These are phyloP conservation scores for Limnephilus lunatus DNA, from an alignment of 2,888 invertebrate species.

Conservation along the genomic window DNA sequence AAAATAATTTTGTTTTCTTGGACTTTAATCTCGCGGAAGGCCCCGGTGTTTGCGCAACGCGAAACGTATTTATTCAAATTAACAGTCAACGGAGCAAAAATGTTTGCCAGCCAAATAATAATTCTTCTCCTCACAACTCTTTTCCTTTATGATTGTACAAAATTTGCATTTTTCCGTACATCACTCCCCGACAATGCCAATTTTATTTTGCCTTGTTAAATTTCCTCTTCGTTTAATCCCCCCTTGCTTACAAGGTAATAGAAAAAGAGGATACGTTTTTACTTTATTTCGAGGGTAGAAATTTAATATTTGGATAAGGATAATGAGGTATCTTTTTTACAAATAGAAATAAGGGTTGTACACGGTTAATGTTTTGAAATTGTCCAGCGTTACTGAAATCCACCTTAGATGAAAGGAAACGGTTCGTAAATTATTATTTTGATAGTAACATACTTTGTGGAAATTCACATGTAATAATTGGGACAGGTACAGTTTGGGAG, in stretches of 20 bases:
- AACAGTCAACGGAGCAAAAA: conserved; percentile 2
- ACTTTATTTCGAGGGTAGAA: not conserved
- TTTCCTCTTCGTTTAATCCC: conserved; percentile 13
- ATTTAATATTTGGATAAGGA: not conserved
- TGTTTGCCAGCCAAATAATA: conserved; percentile 32
- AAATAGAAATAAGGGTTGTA: not conserved
- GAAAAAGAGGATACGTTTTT: not conserved
- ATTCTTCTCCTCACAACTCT: conserved; percentile 10
- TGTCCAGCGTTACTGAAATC: not conserved
- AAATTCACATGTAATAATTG: not conserved
- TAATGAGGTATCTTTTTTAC: not conserved
- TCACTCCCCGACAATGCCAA: conserved; percentile 21
- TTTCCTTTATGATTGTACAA: conserved; percentile 13
- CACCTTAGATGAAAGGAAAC: not conserved
- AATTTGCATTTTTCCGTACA: conserved; percentile 32
- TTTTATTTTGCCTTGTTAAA: conserved; percentile 43
- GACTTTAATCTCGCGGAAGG: not conserved
- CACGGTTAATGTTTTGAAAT: not conserved
- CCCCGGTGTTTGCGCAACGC: not conserved
- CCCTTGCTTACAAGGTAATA: not conserved
- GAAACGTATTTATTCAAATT: conserved; percentile 14
- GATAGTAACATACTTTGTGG: not conserved
- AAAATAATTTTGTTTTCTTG: not conserved
- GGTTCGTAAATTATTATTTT: not conserved
- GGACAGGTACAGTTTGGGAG: not conserved